Evolutionary conservation across 2,888 invertebrate species (phyloP).

Genomic region (Nemurella pictetii): DNA sequence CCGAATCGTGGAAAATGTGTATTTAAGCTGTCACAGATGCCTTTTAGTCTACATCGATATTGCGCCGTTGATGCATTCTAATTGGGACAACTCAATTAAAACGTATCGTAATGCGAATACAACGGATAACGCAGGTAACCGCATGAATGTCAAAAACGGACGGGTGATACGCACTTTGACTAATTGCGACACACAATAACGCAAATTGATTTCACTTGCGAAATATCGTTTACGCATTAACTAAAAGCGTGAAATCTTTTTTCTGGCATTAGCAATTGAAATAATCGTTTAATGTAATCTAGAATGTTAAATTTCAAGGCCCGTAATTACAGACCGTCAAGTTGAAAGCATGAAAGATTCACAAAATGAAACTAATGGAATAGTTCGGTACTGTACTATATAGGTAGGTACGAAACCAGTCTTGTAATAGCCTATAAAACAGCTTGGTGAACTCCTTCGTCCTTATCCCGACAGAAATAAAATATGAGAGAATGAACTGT

Average conservation of each 20-base stretch:
- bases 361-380: too few relatives aligned
- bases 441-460: neutral
- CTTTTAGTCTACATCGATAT: neutral
- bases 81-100: neutral
- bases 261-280: too few relatives aligned
- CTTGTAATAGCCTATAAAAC: neutral
- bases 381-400: too few relatives aligned
- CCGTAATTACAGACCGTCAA: too few relatives aligned
- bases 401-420: neutral
- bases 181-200: neutral
- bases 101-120: neutral
- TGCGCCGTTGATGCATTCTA: neutral
- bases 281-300: too few relatives aligned
- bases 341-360: too few relatives aligned
- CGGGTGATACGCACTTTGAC: neutral
- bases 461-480: neutral
- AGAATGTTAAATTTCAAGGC: too few relatives aligned
- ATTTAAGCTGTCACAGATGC: neutral
- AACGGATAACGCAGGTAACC: neutral
- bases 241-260: too few relatives aligned
- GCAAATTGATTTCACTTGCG: neutral
- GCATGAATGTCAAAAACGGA: neutral
- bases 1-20: neutral
- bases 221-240: too few relatives aligned
- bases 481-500: neutral